These are phyloP conservation scores for Panthera uncia DNA, from an alignment of 2,113 vertebrate genomes.

Conservation along the genomic window DNA sequence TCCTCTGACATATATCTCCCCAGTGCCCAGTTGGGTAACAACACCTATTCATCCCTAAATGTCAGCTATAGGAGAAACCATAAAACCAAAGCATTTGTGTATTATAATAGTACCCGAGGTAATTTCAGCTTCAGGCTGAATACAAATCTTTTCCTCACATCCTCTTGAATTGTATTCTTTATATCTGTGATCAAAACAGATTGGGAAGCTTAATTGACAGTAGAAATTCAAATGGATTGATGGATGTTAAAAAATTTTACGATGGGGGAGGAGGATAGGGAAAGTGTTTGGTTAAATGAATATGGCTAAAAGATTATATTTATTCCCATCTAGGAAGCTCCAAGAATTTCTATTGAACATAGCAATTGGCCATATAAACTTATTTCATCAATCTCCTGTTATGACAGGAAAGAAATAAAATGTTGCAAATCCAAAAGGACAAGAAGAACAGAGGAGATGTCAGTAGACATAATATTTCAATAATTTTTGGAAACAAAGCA, in stretches of 20 bases:
- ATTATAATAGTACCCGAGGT: background rate
- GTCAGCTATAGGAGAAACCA: slow-evolving; percentile 19
- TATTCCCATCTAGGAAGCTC: background rate
- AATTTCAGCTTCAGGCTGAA: slow-evolving; percentile 12
- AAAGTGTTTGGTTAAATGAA: background rate
- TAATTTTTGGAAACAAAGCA: background rate
- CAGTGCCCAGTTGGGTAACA: background rate
- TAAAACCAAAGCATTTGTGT: slow-evolving; percentile 11
- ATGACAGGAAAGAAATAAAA: background rate
- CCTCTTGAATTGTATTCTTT: background rate
- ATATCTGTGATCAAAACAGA: background rate
- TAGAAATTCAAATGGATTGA: background rate
- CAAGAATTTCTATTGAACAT: background rate
- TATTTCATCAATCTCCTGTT: background rate
- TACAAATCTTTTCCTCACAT: background rate
- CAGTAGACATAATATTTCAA: background rate
- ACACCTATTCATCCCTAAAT: slow-evolving; percentile 41
- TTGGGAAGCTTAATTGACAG: background rate
- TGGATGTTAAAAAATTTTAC: background rate
- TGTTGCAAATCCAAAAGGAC: background rate
- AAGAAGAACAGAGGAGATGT: background rate
- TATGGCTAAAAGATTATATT: background rate
- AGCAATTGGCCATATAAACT: background rate
- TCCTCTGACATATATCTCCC: background rate
- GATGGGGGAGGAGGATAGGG: background rate